These are phyloP conservation scores for Chaenocephalus aceratus DNA, from an alignment of 2,113 vertebrate species.

Conservation along the genomic window DNA sequence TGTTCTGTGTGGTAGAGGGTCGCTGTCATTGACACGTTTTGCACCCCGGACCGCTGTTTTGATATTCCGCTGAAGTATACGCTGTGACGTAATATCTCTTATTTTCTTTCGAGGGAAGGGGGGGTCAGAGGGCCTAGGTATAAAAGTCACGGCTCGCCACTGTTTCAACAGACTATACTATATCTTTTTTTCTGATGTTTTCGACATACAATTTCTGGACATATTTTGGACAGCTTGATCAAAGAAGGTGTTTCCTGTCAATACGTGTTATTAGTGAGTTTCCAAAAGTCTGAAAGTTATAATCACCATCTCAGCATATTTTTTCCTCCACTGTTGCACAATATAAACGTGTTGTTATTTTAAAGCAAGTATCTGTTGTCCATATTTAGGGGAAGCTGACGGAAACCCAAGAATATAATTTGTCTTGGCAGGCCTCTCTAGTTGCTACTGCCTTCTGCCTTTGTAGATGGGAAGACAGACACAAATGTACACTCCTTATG, in stretches of 20 bases:
- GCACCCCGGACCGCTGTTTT: too few relatives aligned
- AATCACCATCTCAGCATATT: conserved; percentile 50
- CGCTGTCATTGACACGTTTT: too few relatives aligned
- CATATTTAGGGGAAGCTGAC: conserved; percentile 83
- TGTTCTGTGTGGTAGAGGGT: too few relatives aligned
- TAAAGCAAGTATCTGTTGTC: conserved; percentile 82
- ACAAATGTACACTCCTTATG: conserved; percentile 86
- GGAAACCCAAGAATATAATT: conserved; percentile 84
- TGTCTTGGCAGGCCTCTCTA: conserved; percentile 83
- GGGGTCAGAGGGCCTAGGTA: too few relatives aligned
- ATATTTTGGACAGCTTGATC: neutral
- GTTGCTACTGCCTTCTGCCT: conserved; percentile 86
- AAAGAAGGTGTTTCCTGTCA: conserved; percentile 34
- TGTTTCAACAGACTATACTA: too few relatives aligned
- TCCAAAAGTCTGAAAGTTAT: conserved; percentile 63
- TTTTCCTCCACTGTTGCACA: conserved; percentile 61
- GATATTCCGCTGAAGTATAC: too few relatives aligned
- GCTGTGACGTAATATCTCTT: too few relatives aligned
- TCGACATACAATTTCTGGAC: too few relatives aligned
- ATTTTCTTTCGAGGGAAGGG: too few relatives aligned
- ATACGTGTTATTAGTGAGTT: conserved; percentile 57
- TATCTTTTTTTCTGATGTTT: too few relatives aligned
- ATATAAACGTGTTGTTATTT: conserved; percentile 71
- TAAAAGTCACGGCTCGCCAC: too few relatives aligned
- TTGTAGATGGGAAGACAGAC: conserved; percentile 86